These are phyloP conservation scores for Tinea trinotella DNA, from an alignment of 2,888 invertebrate species.

Conservation along the genomic window DNA sequence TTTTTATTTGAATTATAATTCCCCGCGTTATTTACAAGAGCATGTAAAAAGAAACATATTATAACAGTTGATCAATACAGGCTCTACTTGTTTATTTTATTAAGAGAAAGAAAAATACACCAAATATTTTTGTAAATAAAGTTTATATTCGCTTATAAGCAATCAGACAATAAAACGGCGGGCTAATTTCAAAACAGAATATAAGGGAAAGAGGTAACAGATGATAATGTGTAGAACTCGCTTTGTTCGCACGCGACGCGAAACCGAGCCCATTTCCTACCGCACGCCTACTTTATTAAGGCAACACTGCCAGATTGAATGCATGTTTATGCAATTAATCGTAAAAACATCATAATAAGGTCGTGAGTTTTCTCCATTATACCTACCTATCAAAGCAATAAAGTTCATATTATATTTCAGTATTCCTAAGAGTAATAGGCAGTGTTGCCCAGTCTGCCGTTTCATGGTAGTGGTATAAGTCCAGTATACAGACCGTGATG, in stretches of 20 bases:
- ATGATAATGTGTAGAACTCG: slow-evolving; percentile 1
- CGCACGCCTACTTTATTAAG: slow-evolving; percentile 1
- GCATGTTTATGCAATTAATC: too few species aligned
- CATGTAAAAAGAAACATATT: too few species aligned
- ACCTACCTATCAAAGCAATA: too few species aligned
- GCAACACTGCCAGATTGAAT: neutral
- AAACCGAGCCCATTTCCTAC: neutral
- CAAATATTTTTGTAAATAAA: neutral
- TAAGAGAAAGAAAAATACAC: neutral
- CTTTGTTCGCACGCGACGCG: slow-evolving; percentile 9
- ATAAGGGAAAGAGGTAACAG: neutral
- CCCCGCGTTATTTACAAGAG: too few species aligned
- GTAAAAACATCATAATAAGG: too few species aligned
- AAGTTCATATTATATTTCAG: too few species aligned
- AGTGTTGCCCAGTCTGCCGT: too few species aligned
- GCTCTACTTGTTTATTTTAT: neutral
- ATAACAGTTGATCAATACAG: neutral
- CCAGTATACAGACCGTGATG: too few species aligned
- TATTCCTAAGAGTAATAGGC: too few species aligned
- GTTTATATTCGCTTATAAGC: neutral
- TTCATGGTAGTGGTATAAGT: too few species aligned
- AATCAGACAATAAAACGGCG: slow-evolving; percentile 1
- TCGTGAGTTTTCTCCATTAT: too few species aligned
- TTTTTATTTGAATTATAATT: too few species aligned
- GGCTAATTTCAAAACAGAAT: slow-evolving; percentile 8